Base-by-base conservation (phyloP, 2,113 vertebrate species). In the Apteryx mantelli region DNA sequence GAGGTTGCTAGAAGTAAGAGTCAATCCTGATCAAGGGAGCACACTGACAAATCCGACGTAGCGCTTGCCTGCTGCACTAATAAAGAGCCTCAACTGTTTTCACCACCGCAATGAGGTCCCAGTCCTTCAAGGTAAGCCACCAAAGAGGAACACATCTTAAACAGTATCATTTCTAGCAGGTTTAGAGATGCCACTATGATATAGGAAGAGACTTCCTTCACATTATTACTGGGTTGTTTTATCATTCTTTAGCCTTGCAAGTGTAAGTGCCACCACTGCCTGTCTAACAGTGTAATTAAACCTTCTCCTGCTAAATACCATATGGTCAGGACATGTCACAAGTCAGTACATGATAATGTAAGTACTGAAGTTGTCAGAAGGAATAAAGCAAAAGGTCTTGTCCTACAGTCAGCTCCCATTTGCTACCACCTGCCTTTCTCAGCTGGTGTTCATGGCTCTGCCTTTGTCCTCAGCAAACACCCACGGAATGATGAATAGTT, bases 331-430 rank as follows among this genome's bases (percentile, higher is more conserved):
- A 42, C 36, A 53, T 50, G 48, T n/a, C 42, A 28, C 1, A 2
- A 91, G 52, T 52, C 42, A 55, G 0, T 0, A 1, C 8, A 13
- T 6, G 21, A 32, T 26, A 69, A 4, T 1, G 0, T 8, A 38
- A 70, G 30, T 20, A 34, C 56, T 34, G 32, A 60, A 60, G 55
- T 36, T 61, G 55, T 7, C 34, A 78, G 73, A 78, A 93, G 34
- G 13, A 81, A 11, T 50, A 86, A 71, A 71, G 60, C 34, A 92
- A 50, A n/a, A 64, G 58, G 40, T 64, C 69, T 63, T 3, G 4
- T 32, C 40, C 48, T 60, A 75, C 81, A 42, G 52, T 60, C 77
- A 75, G 2, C 18, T 91, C 40, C 17, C 58, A 42, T 89, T 81
- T 93, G 60, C 30, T 66, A 16, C 61, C 66, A 79, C 46, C 71